Evolutionary conservation across 2,113 vertebrate species (phyloP), one percentile per base, ranked within the genome.

Genomic region (Takifugu bimaculatus): DNA sequence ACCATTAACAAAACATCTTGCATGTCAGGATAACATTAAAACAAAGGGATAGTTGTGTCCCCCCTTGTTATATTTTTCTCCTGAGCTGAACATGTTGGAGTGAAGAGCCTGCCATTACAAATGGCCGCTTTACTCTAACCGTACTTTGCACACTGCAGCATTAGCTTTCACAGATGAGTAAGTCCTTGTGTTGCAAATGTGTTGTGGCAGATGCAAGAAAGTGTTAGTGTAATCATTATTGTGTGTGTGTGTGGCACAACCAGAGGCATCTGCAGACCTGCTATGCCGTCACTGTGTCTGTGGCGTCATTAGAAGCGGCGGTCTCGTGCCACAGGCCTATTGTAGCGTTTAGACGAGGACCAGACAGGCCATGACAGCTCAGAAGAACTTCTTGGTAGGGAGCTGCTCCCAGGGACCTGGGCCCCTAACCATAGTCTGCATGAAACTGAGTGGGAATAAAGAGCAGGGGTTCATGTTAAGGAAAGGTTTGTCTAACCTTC

Each of bases 311-410:
- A 82, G 73, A 66, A 29, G 67, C 45, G 48, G 68, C 15, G 60
- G 63, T 72, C 68, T 78, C 51, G 52, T 57, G 70, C 87, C 71
- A 58, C 68, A 60, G 77, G 70, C 68, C 73, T 80, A 82, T 79
- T 77, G 72, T 60, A 82, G 78, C 78, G 82, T 86, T 88, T 88
- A 86, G 86, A 75, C 1, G 50, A 51, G 60, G 72, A 85, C 77
- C 80, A 84, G 83, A 80, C 80, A 84, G 75, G 85, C 74, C 58
- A 26, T 80, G 85, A 84, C 86, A 81, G 88, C 80, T 70, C 75
- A 47, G 74, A 85, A 70, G 71, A 85, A 78, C 82, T 74, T 50
- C 78, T 80, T 81, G 83, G 85, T 82, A 49, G 74, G 79, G 72
- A 88, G 83, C 83, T 88, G 88, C 85, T 85, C 70, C 79, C 79